Evolutionary conservation across 1,140 invertebrate genomes (phyloP).

Genomic region (Drosophila tristis): DNA sequence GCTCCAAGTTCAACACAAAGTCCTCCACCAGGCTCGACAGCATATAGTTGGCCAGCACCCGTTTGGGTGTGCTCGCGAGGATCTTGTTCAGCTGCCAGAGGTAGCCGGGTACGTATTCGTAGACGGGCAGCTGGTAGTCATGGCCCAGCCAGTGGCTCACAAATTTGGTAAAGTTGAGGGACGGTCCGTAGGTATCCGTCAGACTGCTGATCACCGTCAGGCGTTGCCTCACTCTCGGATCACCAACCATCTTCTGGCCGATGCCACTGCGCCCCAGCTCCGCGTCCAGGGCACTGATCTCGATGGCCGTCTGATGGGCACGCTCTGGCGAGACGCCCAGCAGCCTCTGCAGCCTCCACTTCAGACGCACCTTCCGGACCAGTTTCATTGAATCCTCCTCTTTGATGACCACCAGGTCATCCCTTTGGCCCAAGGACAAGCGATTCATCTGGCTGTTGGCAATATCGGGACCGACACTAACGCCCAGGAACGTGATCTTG

Average conservation of each 20-base stretch:
- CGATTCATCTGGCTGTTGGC: slow-evolving; percentile 63
- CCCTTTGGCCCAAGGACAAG: slow-evolving; percentile 64
- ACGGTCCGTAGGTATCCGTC: slow-evolving; percentile 71
- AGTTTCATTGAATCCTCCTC: slow-evolving; percentile 16
- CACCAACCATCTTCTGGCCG: slow-evolving; percentile 30
- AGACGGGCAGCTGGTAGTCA: slow-evolving; percentile 67
- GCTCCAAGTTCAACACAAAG: slow-evolving; percentile 37
- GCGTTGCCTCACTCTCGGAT: slow-evolving; percentile 50
- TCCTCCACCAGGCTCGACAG: slow-evolving; percentile 86
- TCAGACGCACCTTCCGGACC: slow-evolving; percentile 6
- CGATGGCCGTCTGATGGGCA: slow-evolving; percentile 22
- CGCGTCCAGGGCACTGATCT: slow-evolving; percentile 29
- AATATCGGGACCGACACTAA: slow-evolving; percentile 53
- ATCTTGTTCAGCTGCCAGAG: slow-evolving; percentile 84
- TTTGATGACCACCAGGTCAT: slow-evolving; percentile 34
- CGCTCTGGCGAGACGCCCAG: slow-evolving; percentile 39
- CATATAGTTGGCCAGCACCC: slow-evolving; percentile 88
- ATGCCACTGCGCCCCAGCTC: slow-evolving; percentile 38
- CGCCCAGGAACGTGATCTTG: slow-evolving; percentile 84
- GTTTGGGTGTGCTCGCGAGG: slow-evolving; percentile 83
- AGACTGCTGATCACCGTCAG: slow-evolving; percentile 57
- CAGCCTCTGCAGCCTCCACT: slow-evolving; percentile 31
- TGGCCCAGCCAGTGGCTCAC: slow-evolving; percentile 62
- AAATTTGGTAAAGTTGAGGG: slow-evolving; percentile 68
- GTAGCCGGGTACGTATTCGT: slow-evolving; percentile 72